Percentiles rank a stretch among this genome's conserved stretches.
These are phyloP conservation scores for Achatina immaculata DNA, from an alignment of 1,140 invertebrate species.

Conservation along the genomic window DNA sequence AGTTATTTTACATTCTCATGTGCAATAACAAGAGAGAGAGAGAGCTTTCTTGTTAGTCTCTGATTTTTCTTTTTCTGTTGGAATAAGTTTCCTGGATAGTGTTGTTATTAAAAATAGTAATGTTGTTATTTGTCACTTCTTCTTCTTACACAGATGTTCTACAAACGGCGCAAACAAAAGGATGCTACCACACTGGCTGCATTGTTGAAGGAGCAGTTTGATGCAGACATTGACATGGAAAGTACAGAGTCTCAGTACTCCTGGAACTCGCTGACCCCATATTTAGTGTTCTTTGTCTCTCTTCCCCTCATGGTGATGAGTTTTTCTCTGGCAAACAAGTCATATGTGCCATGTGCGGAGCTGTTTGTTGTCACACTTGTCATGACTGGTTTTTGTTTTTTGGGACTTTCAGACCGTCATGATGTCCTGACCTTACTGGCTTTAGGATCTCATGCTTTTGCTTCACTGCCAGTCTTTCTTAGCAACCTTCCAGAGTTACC, in stretches of 20 bases:
- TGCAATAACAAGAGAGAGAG: no score
- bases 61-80: no score
- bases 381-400: constrained; percentile 81
- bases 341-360: constrained; percentile 86
- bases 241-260: constrained; percentile 85
- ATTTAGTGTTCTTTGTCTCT: constrained; percentile 82
- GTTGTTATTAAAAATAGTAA: background rate
- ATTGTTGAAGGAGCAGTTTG: constrained; percentile 58
- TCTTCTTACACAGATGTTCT: constrained; percentile 75
- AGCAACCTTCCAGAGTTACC: constrained; percentile 73
- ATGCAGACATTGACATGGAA: constrained; percentile 74
- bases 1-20: no score
- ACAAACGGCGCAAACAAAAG: constrained; percentile 61
- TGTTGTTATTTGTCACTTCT: constrained; percentile 51
- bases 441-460: constrained; percentile 82
- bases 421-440: constrained; percentile 82
- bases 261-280: constrained; percentile 85
- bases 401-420: constrained; percentile 79
- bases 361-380: constrained; percentile 81
- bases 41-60: no score
- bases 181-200: constrained; percentile 54
- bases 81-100: background rate
- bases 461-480: constrained; percentile 86
- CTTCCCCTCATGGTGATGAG: constrained; percentile 81
- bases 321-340: constrained; percentile 82